Evolutionary conservation across 2,797 vertebrate genomes (phyloP).

Genomic region (Phoebastria nigripes): DNA sequence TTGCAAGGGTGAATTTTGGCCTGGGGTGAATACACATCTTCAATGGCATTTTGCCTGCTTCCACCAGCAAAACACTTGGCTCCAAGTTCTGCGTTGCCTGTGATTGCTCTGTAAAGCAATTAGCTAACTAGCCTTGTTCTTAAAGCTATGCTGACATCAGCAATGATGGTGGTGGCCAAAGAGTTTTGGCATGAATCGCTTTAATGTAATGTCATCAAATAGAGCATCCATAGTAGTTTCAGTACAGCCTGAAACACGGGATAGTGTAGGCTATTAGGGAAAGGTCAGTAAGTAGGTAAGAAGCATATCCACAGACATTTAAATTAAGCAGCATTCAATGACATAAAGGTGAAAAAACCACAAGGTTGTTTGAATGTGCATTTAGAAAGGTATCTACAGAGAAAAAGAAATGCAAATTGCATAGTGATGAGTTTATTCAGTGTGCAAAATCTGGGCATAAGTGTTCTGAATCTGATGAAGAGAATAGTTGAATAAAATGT

Average conservation of each 20-base stretch:
- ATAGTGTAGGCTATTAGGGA: neutral
- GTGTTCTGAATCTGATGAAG: neutral
- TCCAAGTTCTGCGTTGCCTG: neutral
- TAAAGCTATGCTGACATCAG: constrained; percentile 54
- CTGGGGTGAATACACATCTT: neutral
- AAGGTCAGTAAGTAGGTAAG: neutral
- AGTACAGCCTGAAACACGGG: neutral
- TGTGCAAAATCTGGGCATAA: neutral
- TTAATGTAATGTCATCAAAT: constrained; percentile 37
- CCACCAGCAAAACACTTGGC: constrained; percentile 35
- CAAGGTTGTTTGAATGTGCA: neutral
- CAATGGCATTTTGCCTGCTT: neutral
- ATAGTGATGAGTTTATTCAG: neutral
- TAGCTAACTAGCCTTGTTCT: constrained; percentile 61
- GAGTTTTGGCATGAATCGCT: constrained; percentile 16
- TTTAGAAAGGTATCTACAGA: neutral
- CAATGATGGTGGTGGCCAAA: constrained; percentile 24
- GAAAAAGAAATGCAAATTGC: neutral
- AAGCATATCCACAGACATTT: neutral
- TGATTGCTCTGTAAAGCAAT: constrained; percentile 45
- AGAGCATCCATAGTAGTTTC: neutral
- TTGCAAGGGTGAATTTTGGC: neutral
- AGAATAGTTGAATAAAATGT: neutral
- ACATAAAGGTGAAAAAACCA: neutral
- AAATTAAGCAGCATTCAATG: neutral